Percentiles rank a stretch among this genome's conserved stretches.
These are phyloP conservation scores for Symphodus melops DNA, from an alignment of 2,113 vertebrate genomes.

Conservation along the genomic window DNA sequence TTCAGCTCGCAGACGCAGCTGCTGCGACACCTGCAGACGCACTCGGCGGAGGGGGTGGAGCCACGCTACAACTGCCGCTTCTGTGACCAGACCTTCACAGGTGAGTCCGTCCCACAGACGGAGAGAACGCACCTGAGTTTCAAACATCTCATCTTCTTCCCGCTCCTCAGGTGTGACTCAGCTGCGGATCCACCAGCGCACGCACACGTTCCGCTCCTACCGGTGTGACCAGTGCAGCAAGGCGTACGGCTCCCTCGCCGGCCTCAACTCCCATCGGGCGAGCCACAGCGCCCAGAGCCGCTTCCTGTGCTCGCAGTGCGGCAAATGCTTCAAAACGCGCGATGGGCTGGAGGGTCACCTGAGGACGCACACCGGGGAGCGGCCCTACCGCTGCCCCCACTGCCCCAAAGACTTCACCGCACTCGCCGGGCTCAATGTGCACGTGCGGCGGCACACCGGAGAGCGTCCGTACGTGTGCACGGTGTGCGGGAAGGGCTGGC, in stretches of 20 bases:
- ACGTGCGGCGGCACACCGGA: conserved; percentile 80
- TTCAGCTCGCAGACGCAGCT: conserved; percentile 72
- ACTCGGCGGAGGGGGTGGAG: conserved; percentile 55
- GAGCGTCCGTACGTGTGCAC: conserved; percentile 81
- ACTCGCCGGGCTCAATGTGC: conserved; percentile 79
- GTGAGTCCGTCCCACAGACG: conserved; percentile 4
- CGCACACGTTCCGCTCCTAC: conserved; percentile 67
- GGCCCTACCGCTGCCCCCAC: conserved; percentile 77
- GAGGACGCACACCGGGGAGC: conserved; percentile 76
- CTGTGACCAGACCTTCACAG: conserved; percentile 75
- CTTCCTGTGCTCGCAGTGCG: conserved; percentile 80
- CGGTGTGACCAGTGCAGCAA: conserved; percentile 78
- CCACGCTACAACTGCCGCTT: conserved; percentile 71
- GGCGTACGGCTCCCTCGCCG: conserved; percentile 65
- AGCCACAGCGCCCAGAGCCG: conserved; percentile 72
- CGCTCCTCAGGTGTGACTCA: conserved; percentile 63
- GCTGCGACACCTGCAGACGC: conserved; percentile 69
- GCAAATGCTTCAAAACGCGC: conserved; percentile 78
- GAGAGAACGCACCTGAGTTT: too few species aligned
- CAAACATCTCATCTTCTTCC: too few species aligned
- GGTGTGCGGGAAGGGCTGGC: conserved; percentile 80
- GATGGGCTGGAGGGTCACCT: conserved; percentile 78
- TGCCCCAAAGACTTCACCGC: conserved; percentile 79
- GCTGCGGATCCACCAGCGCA: conserved; percentile 80
- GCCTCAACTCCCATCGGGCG: conserved; percentile 67